Evolutionary conservation across 2,797 vertebrate genomes (phyloP).

Genomic region (Scomberomorus guttatus): DNA sequence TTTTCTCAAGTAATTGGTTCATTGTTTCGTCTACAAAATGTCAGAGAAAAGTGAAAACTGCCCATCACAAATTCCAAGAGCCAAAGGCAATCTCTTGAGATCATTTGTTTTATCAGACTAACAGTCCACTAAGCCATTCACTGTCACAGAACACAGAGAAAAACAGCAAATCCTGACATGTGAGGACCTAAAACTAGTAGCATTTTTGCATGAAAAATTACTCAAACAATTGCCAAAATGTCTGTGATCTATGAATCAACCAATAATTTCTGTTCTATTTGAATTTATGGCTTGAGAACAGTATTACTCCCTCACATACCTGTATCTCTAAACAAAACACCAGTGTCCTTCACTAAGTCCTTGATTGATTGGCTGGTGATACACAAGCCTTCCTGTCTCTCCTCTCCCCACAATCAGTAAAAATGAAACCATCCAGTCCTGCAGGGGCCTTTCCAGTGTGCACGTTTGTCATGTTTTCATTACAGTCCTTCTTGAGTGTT

Average conservation of each 20-base stretch:
- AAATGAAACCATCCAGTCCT: constrained; percentile 33
- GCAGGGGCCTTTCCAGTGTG: constrained; percentile 5
- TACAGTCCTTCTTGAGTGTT: not conserved
- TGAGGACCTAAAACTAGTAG: no score
- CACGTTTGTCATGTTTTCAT: constrained; percentile 43
- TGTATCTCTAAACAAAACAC: not conserved
- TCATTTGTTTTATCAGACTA: not conserved
- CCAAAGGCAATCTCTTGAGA: no score
- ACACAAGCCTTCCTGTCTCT: constrained; percentile 26
- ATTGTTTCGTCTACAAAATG: not conserved
- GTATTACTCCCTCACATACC: not conserved
- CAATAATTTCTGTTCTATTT: constrained; percentile 6
- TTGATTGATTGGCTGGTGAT: constrained; percentile 46
- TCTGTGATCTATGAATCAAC: not conserved
- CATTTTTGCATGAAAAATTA: no score
- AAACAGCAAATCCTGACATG: not conserved
- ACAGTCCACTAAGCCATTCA: not conserved
- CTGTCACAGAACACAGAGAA: not conserved
- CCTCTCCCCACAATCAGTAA: constrained; percentile 10
- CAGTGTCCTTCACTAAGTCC: constrained; percentile 44
- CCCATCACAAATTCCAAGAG: not conserved
- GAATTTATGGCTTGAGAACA: constrained; percentile 22
- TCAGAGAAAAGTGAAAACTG: not conserved
- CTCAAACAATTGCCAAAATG: not conserved
- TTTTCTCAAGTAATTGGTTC: not conserved